A percentile compares a stretch with the other conserved stretches of the same genome.
Evolutionary conservation across 2,888 invertebrate genomes (phyloP).

Genomic region (Amphipoea lucens): DNA sequence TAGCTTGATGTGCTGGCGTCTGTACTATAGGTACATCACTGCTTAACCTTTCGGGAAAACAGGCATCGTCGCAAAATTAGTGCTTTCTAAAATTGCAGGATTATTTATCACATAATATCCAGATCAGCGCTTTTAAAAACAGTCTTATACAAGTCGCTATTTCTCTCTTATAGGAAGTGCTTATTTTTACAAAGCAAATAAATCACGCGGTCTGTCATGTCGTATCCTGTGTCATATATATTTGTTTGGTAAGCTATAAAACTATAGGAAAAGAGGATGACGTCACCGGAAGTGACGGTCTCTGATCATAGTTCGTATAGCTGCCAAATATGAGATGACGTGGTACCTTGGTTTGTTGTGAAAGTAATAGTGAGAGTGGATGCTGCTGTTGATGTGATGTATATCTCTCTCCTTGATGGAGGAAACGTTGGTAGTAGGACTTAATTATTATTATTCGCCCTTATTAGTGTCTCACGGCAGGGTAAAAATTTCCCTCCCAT

Average conservation of each 20-base stretch:
- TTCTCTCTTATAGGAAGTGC: conserved; percentile 28
- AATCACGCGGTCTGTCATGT: conserved; percentile 45
- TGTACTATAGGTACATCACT: too few species aligned
- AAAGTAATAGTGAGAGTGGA: conserved; percentile 3
- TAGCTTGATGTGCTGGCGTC: too few species aligned
- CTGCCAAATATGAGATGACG: conserved; percentile 47
- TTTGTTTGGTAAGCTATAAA: conserved; percentile 50
- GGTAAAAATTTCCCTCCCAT: background rate
- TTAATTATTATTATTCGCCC: background rate
- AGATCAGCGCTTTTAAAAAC: conserved; percentile 5
- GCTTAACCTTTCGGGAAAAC: background rate
- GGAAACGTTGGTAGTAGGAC: too few species aligned
- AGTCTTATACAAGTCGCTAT: conserved; percentile 2
- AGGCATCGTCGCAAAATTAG: background rate
- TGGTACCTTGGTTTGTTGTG: conserved; percentile 24
- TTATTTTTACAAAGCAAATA: conserved; percentile 49
- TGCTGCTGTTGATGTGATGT: background rate
- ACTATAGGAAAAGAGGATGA: conserved; percentile 28
- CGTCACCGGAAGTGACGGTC: conserved; percentile 36
- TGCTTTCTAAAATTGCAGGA: background rate
- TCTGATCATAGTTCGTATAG: conserved; percentile 12
- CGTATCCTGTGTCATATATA: conserved; percentile 54
- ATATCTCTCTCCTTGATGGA: background rate
- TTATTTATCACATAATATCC: conserved; percentile 6
- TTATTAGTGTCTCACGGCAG: background rate